Conservation (phyloP, 2,888 invertebrate genomes). For the Lissonota sp. region DNA sequence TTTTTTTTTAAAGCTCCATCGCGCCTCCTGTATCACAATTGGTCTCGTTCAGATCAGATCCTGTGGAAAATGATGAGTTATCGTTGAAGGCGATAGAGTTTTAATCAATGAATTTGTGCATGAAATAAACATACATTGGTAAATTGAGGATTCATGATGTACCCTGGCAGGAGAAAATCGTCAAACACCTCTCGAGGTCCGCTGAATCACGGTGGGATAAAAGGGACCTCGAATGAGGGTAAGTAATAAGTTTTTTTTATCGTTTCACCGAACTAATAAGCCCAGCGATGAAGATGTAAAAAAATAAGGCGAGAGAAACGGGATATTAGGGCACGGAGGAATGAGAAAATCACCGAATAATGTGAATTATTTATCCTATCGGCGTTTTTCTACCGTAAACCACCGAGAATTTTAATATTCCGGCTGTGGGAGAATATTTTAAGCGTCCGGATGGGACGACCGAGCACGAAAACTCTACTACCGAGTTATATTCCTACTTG, state of each 20-base stretch:
- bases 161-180: slow-evolving; percentile 5
- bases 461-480: slow-evolving; percentile 44
- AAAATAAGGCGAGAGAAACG: slow-evolving; percentile 8
- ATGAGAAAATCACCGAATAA: slow-evolving; percentile 74
- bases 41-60: no score
- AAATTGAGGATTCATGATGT: slow-evolving; percentile 74
- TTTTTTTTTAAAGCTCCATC: slow-evolving; percentile 64
- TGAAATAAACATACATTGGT: neutral
- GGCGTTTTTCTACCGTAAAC: slow-evolving; percentile 70
- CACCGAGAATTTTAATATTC: slow-evolving; percentile 64
- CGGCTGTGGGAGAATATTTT: slow-evolving; percentile 61
- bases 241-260: slow-evolving; percentile 82
- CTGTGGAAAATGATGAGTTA: no score
- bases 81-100: neutral
- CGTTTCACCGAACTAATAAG: slow-evolving; percentile 81
- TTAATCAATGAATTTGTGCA: neutral
- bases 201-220: slow-evolving; percentile 15
- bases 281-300: slow-evolving; percentile 58
- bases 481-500: slow-evolving; percentile 52
- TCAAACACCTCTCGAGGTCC: slow-evolving; percentile 16
- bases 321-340: slow-evolving; percentile 5
- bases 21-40: neutral
- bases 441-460: slow-evolving; percentile 59
- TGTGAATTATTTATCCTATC: slow-evolving; percentile 81
- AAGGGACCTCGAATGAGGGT: slow-evolving; percentile 67